Percentiles rank a stretch among this genome's conserved stretches.
phyloP scores from a whole-genome alignment of 2,113 vertebrate genomes.

The Dendrocopos noguchii region DNA sequence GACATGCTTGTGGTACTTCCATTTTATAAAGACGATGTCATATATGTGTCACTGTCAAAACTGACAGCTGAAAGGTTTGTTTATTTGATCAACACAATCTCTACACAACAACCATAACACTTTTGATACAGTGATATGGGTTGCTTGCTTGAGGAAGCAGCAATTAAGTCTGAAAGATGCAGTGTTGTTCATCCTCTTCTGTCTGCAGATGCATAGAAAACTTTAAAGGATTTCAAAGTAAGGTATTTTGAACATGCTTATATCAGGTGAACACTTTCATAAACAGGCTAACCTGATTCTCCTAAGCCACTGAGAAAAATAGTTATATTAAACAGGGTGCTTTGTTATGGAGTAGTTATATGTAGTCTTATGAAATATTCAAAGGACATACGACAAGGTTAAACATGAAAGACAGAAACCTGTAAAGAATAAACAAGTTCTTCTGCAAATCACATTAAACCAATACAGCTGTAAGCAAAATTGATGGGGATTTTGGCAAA shows the following conservation, averaged over 20 bases:
- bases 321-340: neutral
- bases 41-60: neutral
- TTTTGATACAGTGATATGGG: neutral
- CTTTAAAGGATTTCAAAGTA: neutral
- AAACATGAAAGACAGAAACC: neutral
- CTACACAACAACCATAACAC: neutral
- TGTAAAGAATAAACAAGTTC: neutral
- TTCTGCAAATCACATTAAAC: neutral
- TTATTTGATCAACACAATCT: conserved; percentile 5
- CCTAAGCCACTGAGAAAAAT: neutral
- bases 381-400: neutral
- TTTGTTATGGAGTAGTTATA: neutral
- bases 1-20: neutral
- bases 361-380: neutral
- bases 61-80: neutral
- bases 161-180: neutral
- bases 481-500: neutral
- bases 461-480: neutral
- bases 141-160: neutral
- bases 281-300: neutral
- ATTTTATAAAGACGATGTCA: neutral
- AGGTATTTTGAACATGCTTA: neutral
- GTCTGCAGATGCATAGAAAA: neutral
- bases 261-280: neutral
- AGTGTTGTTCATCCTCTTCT: neutral